A percentile compares a stretch with the other conserved stretches of the same genome.
These are phyloP conservation scores for Prosapia bicincta DNA, from an alignment of 2,888 invertebrate species.

Conservation along the genomic window DNA sequence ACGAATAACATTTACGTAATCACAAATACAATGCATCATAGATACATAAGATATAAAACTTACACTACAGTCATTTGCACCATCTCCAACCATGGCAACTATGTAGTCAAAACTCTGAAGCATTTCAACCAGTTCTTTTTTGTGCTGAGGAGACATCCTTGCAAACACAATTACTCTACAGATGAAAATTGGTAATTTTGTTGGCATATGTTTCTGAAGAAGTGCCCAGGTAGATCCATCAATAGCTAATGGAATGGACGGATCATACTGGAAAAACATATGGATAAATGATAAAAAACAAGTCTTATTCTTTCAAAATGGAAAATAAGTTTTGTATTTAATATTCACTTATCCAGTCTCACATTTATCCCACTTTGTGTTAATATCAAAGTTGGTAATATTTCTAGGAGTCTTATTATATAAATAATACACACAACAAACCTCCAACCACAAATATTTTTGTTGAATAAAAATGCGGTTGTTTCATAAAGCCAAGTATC, in stretches of 20 bases:
- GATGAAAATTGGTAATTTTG: constrained; percentile 62
- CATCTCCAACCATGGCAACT: constrained; percentile 70
- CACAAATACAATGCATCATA: no score
- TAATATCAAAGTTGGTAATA: no score
- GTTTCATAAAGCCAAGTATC: no score
- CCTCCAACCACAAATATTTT: no score
- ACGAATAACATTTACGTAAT: not conserved
- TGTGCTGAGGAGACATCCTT: constrained; percentile 78
- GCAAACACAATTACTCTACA: constrained; percentile 73
- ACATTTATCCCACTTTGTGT: no score
- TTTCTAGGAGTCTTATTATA: no score
- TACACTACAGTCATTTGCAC: constrained; percentile 81
- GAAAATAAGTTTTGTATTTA: no score
- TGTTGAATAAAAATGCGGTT: no score
- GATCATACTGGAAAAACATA: constrained; percentile 9
- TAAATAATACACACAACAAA: no score
- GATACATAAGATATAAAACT: constrained; percentile 41
- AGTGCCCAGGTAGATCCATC: constrained; percentile 74
- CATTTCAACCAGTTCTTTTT: constrained; percentile 69
- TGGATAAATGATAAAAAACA: no score
- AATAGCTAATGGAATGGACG: constrained; percentile 51
- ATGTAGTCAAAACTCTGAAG: constrained; percentile 66
- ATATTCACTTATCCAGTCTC: no score
- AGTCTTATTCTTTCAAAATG: no score
- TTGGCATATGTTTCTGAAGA: constrained; percentile 64